Percentiles rank a stretch among this genome's conserved stretches.
Conservation (phyloP, 2,113 vertebrate species). For the Tapirus terrestris region DNA sequence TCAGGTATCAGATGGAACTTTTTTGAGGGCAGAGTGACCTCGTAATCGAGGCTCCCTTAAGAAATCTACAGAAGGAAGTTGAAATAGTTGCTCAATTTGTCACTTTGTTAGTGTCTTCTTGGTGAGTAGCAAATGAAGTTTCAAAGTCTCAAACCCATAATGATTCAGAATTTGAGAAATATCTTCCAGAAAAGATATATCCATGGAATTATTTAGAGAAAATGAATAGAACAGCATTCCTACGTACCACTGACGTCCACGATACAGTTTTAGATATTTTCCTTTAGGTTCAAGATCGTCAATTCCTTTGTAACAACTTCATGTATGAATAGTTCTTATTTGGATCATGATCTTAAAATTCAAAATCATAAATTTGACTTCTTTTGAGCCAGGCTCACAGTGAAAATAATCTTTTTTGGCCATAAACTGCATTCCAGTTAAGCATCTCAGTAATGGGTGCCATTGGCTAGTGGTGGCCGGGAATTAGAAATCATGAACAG, state of each 20-base stretch:
- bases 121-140: background rate
- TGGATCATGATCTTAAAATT: constrained; percentile 33
- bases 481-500: background rate
- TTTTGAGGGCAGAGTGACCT: background rate
- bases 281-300: background rate
- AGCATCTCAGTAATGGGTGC: background rate
- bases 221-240: background rate
- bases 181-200: background rate
- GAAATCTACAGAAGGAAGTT: background rate
- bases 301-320: background rate
- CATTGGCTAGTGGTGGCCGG: background rate
- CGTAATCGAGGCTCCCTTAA: background rate
- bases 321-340: background rate
- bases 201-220: background rate
- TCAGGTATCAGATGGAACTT: background rate
- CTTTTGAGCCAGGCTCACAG: background rate
- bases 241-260: background rate
- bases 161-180: background rate
- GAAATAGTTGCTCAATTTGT: background rate
- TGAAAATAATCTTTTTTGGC: background rate
- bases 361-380: background rate
- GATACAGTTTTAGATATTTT: background rate
- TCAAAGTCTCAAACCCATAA: constrained; percentile 16
- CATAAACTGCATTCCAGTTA: background rate
- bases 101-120: background rate